Base-by-base conservation (phyloP, 2,797 vertebrate species). In the Sebastes kiyomatsui region DNA sequence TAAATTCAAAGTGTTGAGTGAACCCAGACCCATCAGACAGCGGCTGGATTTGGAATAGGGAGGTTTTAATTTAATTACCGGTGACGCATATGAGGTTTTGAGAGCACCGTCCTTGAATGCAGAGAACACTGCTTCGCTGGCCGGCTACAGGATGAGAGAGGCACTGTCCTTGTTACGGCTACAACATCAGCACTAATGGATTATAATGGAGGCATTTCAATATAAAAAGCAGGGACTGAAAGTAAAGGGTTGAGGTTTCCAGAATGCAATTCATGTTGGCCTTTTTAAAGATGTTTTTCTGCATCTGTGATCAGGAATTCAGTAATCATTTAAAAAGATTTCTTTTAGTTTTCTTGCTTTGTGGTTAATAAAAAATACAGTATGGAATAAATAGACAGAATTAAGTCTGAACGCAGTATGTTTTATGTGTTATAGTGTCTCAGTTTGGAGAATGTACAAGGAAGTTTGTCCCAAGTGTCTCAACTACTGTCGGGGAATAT, bases 61-160 rank as follows among this genome's bases (percentile, higher is more conserved):
- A 46, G 30, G n/a, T 79, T 91, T 88, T 88, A 66, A 87, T 88
- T 66, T 4, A 72, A 87, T 88, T 86, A 81, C 28, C 38, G 11
- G 56, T 77, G 81, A 87, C 28, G 59, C 72, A 81, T 22, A 74
- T 85, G 35, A 66, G 79, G 27, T 85, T 85, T 75, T 18, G 20
- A 75, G 78, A 81, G 54, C 32, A 75, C 16, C 46, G 25, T 33
- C 61, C 65, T 77, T 83, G 79, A 74, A 83, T 71, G 69, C 67
- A 42, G 65, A 69, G 35, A 68, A 20, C 32, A 52, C 25, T 54
- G 65, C 32, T 77, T 25, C 64, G 28, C 49, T 42, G 56, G 54
- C 33, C n/a, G 42, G 70, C 56, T 49, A 16, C 58, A 60, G 59
- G 54, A 64, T 52, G 69, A 79, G 64, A 11, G 58, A 71, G 35